phyloP scores from a whole-genome alignment of 1,140 invertebrate genomes.

The Hestina assimilis region DNA sequence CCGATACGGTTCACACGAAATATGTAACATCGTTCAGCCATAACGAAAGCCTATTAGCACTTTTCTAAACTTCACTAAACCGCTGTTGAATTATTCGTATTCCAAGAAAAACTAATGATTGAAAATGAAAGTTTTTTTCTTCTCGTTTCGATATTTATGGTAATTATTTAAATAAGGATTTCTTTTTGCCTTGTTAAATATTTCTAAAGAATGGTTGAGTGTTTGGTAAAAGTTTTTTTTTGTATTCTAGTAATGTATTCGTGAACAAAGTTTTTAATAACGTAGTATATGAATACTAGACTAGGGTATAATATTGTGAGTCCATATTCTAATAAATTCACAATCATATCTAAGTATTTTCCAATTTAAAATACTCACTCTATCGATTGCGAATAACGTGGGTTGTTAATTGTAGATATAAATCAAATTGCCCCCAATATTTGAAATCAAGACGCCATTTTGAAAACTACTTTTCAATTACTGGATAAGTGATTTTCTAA shows the following conservation, averaged over 20 bases:
- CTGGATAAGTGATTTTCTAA: slow-evolving; percentile 3
- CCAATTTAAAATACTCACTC: slow-evolving; percentile 13
- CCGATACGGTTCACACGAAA: slow-evolving; percentile 63
- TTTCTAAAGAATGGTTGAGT: too few species aligned
- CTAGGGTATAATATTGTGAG: too few species aligned
- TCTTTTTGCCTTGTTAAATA: background rate
- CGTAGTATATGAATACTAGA: too few species aligned
- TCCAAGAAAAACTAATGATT: slow-evolving; percentile 1
- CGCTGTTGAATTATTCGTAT: slow-evolving; percentile 11
- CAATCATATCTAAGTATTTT: slow-evolving; percentile 11
- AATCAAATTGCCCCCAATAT: slow-evolving; percentile 18
- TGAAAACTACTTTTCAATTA: slow-evolving; percentile 17
- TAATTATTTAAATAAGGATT: background rate
- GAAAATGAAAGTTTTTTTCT: background rate
- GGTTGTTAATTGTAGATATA: slow-evolving; percentile 21
- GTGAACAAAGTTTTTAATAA: too few species aligned
- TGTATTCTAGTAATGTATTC: too few species aligned
- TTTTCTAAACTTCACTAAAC: slow-evolving; percentile 27
- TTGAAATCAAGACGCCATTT: slow-evolving; percentile 2
- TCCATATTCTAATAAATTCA: background rate
- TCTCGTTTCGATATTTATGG: background rate
- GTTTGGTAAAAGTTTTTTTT: too few species aligned
- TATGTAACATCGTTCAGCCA: slow-evolving; percentile 64
- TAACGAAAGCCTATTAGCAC: slow-evolving; percentile 49
- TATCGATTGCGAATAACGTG: slow-evolving; percentile 2